Base-by-base conservation (phyloP, 2,888 invertebrate genomes). In the Orthosia gothica region DNA sequence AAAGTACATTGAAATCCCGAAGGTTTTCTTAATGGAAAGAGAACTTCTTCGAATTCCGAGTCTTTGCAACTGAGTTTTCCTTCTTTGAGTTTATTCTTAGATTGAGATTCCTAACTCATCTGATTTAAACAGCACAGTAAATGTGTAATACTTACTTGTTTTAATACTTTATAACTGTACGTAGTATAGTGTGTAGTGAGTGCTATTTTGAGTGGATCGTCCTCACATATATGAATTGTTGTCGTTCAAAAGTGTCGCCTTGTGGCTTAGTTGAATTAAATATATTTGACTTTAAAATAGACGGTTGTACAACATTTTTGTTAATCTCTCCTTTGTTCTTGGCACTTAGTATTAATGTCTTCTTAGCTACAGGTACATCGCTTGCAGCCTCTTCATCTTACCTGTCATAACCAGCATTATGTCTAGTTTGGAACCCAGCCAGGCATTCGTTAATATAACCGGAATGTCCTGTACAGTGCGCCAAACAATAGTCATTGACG, bases 401-500 rank as follows among this genome's bases (percentile, higher is more conserved):
- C 63, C 77, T 74, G 54, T 65, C 70, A 78, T 68, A 72, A 61
- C 70, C 70, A 71, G 73, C 54, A 58, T 63, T 49, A 81, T 59
- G 61, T 65, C 73, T 49, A 49, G 64, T 73, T 86, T 91, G 90
- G 89, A 83, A 62, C 64, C 55, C 58, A 67, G 87, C 91, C 91
- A 90, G 83, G 79, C 80, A 85, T 87, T 87, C 77, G 85, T 87
- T 89, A 89, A 87, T 90, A 87, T 86, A 83, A 68, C 71, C 40
- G 81, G 74, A 79, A 79, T 84, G 74, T 79, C 74, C 74, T 72
- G 71, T 64, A 79, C 82, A 81, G 18, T 66, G 63, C 68, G 45
- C 65, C 62, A 61, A 61, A 84, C 86, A 89, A 87, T 87, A 78
- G 79, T 80, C 81, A 74, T 74, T 67, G 76, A 77, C 69, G 54